Evolutionary conservation across 2,797 vertebrate species (phyloP).

Genomic region (Xyrichtys novacula): DNA sequence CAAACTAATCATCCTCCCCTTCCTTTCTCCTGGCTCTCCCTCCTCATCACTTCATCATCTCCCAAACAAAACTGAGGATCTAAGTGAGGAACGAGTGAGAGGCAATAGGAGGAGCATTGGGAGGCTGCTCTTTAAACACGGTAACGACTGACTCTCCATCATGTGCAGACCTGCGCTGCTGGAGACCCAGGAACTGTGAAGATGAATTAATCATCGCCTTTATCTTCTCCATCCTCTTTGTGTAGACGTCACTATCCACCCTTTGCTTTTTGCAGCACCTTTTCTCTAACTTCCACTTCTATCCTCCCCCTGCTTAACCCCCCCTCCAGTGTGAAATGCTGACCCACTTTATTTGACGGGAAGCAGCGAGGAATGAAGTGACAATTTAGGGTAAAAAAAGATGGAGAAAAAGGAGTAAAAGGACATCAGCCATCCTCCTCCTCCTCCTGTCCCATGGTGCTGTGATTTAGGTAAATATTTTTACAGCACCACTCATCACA

Average conservation of each 20-base stretch:
- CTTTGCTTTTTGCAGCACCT: slow-evolving; percentile 22
- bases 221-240: slow-evolving; percentile 3
- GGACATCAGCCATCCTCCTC: slow-evolving; percentile 54
- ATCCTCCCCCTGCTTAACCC: slow-evolving; percentile 37
- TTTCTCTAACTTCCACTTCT: slow-evolving; percentile 20
- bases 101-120: slow-evolving; percentile 36
- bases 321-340: slow-evolving; percentile 63
- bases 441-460: slow-evolving; percentile 80
- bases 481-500: slow-evolving; percentile 82
- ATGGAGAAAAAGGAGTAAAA: slow-evolving; percentile 16
- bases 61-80: slow-evolving; percentile 40
- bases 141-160: slow-evolving; percentile 61
- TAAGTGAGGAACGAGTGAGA: slow-evolving; percentile 44
- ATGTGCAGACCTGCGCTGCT: slow-evolving; percentile 28
- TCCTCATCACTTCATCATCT: slow-evolving; percentile 37
- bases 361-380: slow-evolving; percentile 28
- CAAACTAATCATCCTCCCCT: slow-evolving; percentile 50
- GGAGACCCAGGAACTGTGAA: slow-evolving; percentile 47
- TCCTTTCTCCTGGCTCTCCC: slow-evolving; percentile 16
- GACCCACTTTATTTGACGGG: slow-evolving; percentile 77
- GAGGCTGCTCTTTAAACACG: slow-evolving; percentile 61
- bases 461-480: slow-evolving; percentile 92
- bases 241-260: slow-evolving; percentile 17
- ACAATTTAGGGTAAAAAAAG: slow-evolving; percentile 14
- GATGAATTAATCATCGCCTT: slow-evolving; percentile 83